Percentiles rank a stretch among this genome's conserved stretches.
phyloP scores from a whole-genome alignment of 2,797 vertebrate species.

The Bovichtus diacanthus region DNA sequence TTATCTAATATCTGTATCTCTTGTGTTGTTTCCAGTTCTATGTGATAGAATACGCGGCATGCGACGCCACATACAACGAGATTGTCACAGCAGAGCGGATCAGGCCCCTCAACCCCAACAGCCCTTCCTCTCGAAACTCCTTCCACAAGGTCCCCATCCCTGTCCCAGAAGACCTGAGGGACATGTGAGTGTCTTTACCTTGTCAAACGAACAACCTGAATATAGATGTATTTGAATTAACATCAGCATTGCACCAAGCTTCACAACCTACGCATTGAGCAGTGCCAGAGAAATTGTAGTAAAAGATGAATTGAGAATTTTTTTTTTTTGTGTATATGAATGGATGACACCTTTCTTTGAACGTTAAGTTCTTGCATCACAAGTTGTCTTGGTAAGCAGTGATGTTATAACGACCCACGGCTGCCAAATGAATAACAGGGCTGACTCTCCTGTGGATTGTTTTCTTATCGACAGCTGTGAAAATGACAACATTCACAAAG shows the following conservation, averaged over 20 bases:
- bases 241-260: not conserved
- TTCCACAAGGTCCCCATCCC: conserved; percentile 92
- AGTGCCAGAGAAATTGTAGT: not conserved
- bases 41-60: conserved; percentile 94
- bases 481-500: conserved; percentile 92
- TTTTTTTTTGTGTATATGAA: not conserved
- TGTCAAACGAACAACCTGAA: not conserved
- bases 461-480: conserved; percentile 86
- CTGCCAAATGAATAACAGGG: conserved; percentile 24
- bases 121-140: conserved; percentile 87
- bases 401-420: not conserved
- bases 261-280: not conserved
- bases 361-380: not conserved
- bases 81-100: conserved; percentile 94
- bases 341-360: not conserved
- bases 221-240: not conserved
- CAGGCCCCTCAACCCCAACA: conserved; percentile 93
- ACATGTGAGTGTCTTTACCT: conserved; percentile 87
- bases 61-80: conserved; percentile 94
- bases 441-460: conserved; percentile 41
- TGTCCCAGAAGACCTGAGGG: conserved; percentile 91
- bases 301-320: not conserved
- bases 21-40: conserved; percentile 86
- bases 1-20: conserved; percentile 14
- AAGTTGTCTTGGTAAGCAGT: not conserved